Conservation (phyloP, 35 echinoderm and acorn worm genomes). For the Amphiura filiformis region DNA sequence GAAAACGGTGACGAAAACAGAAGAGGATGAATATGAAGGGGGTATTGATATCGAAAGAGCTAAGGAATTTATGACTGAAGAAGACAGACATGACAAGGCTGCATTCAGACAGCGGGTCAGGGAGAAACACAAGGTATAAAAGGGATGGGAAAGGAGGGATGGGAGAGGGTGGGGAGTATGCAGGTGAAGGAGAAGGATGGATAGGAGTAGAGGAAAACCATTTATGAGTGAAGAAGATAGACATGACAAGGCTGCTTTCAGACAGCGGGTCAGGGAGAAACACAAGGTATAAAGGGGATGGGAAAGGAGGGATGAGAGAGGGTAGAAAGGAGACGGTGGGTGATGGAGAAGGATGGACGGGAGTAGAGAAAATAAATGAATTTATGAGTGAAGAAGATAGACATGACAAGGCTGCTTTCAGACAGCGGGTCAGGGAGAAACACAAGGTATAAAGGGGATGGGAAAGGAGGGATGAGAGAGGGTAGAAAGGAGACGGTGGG, state of each 20-base stretch:
- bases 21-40: constrained; percentile 47
- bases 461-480: too few relatives aligned
- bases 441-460: neutral
- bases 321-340: too few relatives aligned
- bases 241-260: too few relatives aligned
- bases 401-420: too few relatives aligned
- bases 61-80: constrained; percentile 72
- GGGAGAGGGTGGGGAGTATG: neutral
- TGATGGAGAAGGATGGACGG: neutral
- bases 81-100: constrained; percentile 85
- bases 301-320: too few relatives aligned
- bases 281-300: too few relatives aligned
- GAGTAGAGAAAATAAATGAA: neutral
- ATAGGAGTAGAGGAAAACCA: too few relatives aligned
- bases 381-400: neutral
- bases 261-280: too few relatives aligned
- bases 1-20: constrained; percentile 11
- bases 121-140: constrained; percentile 83
- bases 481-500: too few relatives aligned
- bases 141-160: neutral
- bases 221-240: too few relatives aligned
- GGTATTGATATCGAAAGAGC: constrained; percentile 89
- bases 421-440: neutral
- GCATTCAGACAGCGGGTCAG: constrained; percentile 76
- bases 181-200: too few relatives aligned